Percentiles rank a stretch among this genome's conserved stretches.
Evolutionary conservation across 2,888 invertebrate genomes (phyloP).

Genomic region (Diaperis boleti): DNA sequence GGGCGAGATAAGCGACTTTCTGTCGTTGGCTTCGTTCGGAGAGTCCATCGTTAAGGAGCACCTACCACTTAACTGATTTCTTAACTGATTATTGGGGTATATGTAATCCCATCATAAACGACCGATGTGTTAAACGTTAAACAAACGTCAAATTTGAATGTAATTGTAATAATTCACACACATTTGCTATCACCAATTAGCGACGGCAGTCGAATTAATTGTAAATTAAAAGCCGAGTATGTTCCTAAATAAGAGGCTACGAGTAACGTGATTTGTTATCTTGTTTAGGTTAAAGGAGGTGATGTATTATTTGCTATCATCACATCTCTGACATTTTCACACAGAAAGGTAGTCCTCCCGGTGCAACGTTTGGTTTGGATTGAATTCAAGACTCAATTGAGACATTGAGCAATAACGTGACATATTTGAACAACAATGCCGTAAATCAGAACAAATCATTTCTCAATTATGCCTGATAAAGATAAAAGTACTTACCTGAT

Average conservation of each 20-base stretch:
- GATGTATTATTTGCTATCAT: constrained; percentile 30
- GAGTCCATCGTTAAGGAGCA: constrained; percentile 39
- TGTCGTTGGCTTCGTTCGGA: constrained; percentile 40
- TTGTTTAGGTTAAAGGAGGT: constrained; percentile 34
- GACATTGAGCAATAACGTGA: too few relatives aligned
- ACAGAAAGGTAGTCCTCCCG: neutral
- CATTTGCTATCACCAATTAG: constrained; percentile 44
- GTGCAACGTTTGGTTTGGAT: too few relatives aligned
- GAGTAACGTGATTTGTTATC: constrained; percentile 39
- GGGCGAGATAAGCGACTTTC: constrained; percentile 37
- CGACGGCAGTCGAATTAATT: constrained; percentile 42
- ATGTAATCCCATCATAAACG: constrained; percentile 35
- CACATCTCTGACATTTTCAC: constrained; percentile 4
- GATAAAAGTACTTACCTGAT: too few relatives aligned
- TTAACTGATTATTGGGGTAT: constrained; percentile 25
- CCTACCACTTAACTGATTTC: constrained; percentile 44
- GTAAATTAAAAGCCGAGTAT: constrained; percentile 41
- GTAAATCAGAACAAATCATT: too few relatives aligned
- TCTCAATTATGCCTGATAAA: too few relatives aligned
- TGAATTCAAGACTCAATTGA: too few relatives aligned
- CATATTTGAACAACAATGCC: too few relatives aligned
- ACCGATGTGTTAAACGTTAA: constrained; percentile 20
- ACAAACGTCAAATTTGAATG: constrained; percentile 35
- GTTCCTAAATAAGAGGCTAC: constrained; percentile 25
- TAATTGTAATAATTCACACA: constrained; percentile 35